phyloP scores from a whole-genome alignment of 2,113 vertebrate genomes.

The Glareola pratincola region DNA sequence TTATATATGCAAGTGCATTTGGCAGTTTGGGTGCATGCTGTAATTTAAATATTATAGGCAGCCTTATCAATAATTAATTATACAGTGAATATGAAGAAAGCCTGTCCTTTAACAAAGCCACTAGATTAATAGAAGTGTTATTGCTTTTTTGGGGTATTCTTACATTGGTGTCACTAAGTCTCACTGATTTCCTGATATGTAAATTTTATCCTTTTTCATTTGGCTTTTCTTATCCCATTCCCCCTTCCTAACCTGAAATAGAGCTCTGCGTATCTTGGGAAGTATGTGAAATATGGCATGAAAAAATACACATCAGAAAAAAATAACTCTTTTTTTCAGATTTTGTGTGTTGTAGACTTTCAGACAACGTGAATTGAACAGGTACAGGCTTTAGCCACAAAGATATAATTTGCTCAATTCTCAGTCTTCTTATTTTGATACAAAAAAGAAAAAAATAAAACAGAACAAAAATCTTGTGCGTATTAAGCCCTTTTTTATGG shows the following conservation, averaged over 20 bases:
- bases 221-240: background rate
- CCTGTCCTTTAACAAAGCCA: background rate
- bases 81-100: background rate
- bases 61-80: background rate
- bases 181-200: background rate
- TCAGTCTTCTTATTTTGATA: background rate
- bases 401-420: background rate
- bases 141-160: background rate
- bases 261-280: background rate
- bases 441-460: background rate
- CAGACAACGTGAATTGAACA: background rate
- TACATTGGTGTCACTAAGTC: background rate
- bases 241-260: background rate
- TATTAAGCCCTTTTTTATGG: background rate
- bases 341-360: background rate
- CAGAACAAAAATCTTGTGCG: background rate
- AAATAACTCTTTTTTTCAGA: background rate
- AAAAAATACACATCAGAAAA: background rate
- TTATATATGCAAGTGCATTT: background rate
- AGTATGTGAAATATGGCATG: background rate
- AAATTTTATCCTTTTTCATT: background rate
- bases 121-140: background rate
- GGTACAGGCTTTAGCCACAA: background rate
- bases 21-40: background rate
- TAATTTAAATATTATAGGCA: background rate